phyloP scores from a whole-genome alignment of 1,140 invertebrate genomes.

The Drosophila tsacasi region DNA sequence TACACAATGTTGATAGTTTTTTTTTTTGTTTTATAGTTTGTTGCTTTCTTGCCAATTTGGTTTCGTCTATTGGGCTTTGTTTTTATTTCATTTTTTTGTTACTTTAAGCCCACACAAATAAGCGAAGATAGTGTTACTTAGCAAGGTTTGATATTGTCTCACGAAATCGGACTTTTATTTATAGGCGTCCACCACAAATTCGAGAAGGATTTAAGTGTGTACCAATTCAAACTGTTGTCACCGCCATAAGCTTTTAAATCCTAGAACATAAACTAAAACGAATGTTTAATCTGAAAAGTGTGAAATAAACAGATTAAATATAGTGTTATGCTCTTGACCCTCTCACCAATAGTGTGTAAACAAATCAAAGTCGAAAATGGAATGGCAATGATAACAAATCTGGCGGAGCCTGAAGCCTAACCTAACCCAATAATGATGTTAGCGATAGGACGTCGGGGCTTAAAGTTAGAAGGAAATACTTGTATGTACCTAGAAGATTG shows the following conservation, averaged over 20 bases:
- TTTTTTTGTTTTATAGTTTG: conserved; percentile 3
- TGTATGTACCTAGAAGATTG: background rate
- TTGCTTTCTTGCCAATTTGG: conserved; percentile 34
- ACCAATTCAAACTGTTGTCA: background rate
- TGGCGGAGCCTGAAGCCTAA: conserved; percentile 8
- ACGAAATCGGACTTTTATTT: conserved; percentile 13
- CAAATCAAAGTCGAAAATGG: conserved; percentile 8
- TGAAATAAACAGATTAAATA: conserved; percentile 8
- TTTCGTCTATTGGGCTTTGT: conserved; percentile 23
- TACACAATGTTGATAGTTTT: conserved; percentile 4
- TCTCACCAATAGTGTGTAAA: background rate
- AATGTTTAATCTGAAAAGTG: background rate
- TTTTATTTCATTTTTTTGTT: conserved; percentile 39
- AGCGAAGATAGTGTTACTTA: conserved; percentile 43
- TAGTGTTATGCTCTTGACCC: conserved; percentile 9
- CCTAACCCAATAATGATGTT: conserved; percentile 17
- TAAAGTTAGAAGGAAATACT: background rate
- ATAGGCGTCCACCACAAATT: conserved; percentile 1
- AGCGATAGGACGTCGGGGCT: background rate
- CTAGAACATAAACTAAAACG: background rate
- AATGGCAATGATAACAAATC: conserved; percentile 11
- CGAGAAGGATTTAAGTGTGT: background rate
- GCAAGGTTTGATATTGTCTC: background rate
- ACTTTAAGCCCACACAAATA: conserved; percentile 52
- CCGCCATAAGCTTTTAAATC: background rate